Evolutionary conservation across 2,797 vertebrate species (phyloP), one percentile per base, ranked within the genome.

Genomic region (Chelonia mydas): DNA sequence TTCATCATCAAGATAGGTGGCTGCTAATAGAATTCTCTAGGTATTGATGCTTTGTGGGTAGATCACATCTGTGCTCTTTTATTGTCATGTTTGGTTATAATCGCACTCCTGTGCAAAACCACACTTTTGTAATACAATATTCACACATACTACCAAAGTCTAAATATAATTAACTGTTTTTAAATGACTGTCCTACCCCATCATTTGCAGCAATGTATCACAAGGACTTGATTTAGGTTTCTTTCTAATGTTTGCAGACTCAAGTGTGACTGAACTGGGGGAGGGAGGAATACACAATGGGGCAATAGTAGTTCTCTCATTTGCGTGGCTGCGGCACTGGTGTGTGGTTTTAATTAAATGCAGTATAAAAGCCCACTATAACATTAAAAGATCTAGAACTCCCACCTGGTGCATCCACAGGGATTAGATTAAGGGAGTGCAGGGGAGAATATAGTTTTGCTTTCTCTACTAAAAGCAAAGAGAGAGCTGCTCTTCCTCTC

Each of bases 281-380:
- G 7, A 3, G 25, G 27, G 3, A 27, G 23, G 2, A 2, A 2
- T 49, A 49, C 15, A 6, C 68, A 23, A 10, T 37, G 37, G 12
- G 27, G 13, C 51, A 7, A 3, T 80, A 80, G 21, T 0, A 0
- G n/a, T 2, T 85, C 68, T 91, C 1, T 2, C 23, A 31, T 31
- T 17, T 37, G 5, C 28, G 41, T 37, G 45, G 27, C 51, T 7
- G 13, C 0, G 1, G 28, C 0, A 0, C 37, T 65, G 50, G 4
- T 8, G 15, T 1, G 1, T 78, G 50, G 45, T 76, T 94, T 83
- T 79, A 81, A 31, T 9, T 8, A 41, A 86, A 41, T 33, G 51
- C 49, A 81, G 59, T 0, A 0, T 65, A 21, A 72, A 6, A 53
- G 10, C 19, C 27, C 33, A 21, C 33, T 8, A 0, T 83, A 23